phyloP scores from a whole-genome alignment of 2,888 invertebrate species.

The Hyppa rectilinea region DNA sequence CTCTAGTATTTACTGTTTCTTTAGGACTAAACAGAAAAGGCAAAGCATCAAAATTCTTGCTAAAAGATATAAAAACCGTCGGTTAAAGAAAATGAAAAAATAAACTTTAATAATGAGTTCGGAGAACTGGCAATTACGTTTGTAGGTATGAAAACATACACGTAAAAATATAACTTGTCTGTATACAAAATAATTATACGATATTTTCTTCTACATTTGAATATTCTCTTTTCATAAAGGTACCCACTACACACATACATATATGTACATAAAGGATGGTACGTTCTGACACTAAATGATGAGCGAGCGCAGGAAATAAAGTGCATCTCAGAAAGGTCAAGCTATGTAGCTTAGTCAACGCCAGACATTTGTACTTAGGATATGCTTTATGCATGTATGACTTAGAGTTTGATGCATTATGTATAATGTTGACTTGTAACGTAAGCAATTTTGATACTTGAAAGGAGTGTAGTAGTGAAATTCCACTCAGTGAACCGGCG shows the following conservation, averaged over 20 bases:
- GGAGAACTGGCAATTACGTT: background rate
- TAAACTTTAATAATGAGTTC: background rate
- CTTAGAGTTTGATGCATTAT: background rate
- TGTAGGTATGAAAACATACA: background rate
- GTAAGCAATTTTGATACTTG: background rate
- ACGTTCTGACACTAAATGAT: conserved; percentile 40
- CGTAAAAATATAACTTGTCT: background rate
- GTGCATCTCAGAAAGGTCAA: conserved; percentile 58
- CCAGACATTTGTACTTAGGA: conserved; percentile 34
- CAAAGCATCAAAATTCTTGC: background rate
- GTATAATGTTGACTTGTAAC: background rate
- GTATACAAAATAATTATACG: background rate
- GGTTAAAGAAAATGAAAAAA: background rate
- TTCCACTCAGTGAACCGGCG: background rate
- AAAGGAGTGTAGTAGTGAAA: background rate
- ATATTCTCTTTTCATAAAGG: background rate
- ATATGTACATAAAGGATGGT: conserved; percentile 31
- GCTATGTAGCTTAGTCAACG: conserved; percentile 49
- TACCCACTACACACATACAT: too few relatives aligned
- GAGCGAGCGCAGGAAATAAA: conserved; percentile 55
- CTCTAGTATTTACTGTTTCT: too few relatives aligned
- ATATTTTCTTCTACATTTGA: conserved; percentile 6
- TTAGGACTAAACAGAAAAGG: background rate
- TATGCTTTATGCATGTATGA: conserved; percentile 34
- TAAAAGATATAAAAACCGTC: background rate